Conservation (phyloP, 2,113 vertebrate genomes). For the Thryonomys swinderianus region DNA sequence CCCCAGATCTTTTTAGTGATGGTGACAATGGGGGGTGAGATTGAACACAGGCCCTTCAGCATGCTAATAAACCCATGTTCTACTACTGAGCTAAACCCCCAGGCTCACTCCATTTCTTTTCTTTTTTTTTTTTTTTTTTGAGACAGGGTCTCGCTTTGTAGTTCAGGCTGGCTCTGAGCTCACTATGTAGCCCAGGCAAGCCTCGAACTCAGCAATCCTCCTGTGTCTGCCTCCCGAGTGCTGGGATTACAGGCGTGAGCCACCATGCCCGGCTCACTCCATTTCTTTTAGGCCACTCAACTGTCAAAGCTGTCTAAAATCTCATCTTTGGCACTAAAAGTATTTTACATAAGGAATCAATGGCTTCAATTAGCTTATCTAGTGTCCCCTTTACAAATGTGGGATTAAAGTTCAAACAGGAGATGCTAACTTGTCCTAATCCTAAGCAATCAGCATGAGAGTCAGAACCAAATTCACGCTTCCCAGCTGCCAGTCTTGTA, state of each 20-base stretch:
- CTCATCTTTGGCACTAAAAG: neutral
- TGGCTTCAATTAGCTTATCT: neutral
- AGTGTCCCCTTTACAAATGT: slow-evolving; percentile 21
- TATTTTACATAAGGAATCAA: slow-evolving; percentile 32
- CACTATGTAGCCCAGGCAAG: too few relatives aligned
- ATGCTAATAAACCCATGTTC: neutral
- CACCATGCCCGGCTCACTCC: neutral
- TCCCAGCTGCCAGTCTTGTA: slow-evolving; percentile 21
- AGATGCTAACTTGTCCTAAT: slow-evolving; percentile 45
- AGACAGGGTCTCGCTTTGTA: too few relatives aligned
- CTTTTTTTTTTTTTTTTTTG: too few relatives aligned
- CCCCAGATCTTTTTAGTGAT: neutral
- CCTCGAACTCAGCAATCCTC: too few relatives aligned
- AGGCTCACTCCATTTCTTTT: slow-evolving; percentile 5
- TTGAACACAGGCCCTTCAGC: neutral
- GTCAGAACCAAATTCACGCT: slow-evolving; percentile 47
- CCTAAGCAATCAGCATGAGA: neutral
- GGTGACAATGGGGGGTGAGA: neutral
- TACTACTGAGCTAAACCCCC: neutral
- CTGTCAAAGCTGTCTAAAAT: slow-evolving; percentile 26
- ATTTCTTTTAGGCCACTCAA: slow-evolving; percentile 34
- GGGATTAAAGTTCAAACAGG: slow-evolving; percentile 39
- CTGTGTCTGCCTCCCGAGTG: too few relatives aligned
- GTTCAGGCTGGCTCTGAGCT: too few relatives aligned
- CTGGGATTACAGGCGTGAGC: too few relatives aligned